Evolutionary conservation across 2,113 vertebrate species (phyloP).

Genomic region (Prinia subflava): DNA sequence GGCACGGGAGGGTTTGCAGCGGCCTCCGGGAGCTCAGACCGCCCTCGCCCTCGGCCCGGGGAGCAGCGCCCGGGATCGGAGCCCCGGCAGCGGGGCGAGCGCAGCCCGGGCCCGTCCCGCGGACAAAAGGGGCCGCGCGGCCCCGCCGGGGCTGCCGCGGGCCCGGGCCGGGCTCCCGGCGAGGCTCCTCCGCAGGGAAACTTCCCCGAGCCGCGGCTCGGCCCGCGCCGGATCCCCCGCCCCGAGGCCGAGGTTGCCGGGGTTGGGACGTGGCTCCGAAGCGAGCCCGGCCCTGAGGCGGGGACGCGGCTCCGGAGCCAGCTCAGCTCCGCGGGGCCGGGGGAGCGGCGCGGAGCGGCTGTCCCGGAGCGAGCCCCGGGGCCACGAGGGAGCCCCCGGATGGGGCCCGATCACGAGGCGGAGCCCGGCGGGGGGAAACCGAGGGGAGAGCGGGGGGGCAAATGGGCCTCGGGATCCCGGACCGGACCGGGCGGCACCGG

Average conservation of each 20-base stretch:
- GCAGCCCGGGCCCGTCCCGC: background rate
- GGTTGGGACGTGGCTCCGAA: background rate
- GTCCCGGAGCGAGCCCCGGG: background rate
- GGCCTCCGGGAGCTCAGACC: background rate
- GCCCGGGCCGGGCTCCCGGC: background rate
- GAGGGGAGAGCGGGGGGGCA: background rate
- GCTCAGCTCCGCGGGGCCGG: background rate
- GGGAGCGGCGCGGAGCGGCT: accelerated
- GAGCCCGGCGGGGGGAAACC: background rate
- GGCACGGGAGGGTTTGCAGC: background rate
- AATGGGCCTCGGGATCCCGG: background rate
- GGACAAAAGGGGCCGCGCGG: background rate
- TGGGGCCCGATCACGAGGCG: too few relatives aligned
- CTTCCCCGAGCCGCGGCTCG: background rate
- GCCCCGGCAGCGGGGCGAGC: too few relatives aligned
- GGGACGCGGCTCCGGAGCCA: background rate
- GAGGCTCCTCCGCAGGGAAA: background rate
- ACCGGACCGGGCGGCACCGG: too few relatives aligned
- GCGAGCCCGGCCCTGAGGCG: background rate
- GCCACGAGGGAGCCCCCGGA: background rate
- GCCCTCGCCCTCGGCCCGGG: background rate
- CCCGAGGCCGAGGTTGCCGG: too few relatives aligned
- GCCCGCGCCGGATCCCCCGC: background rate
- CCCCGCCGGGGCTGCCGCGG: background rate
- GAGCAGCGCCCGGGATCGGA: background rate